Percentiles rank a stretch among this genome's conserved stretches.
These are phyloP conservation scores for Equus quagga DNA, from an alignment of 2,113 vertebrate species.

Conservation along the genomic window DNA sequence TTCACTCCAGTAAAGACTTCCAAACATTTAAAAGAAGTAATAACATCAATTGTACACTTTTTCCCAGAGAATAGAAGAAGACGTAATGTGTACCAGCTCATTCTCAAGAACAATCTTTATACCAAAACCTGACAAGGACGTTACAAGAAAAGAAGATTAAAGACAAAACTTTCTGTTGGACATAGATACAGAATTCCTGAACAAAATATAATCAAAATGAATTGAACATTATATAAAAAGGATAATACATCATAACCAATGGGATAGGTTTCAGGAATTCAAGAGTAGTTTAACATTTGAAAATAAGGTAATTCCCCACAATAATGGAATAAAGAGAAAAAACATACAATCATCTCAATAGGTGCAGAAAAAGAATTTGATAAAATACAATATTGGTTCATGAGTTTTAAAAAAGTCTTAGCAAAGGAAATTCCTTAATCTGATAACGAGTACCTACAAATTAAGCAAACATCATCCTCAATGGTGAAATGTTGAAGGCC, in stretches of 20 bases:
- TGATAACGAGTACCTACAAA: not conserved
- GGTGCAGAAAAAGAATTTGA: not conserved
- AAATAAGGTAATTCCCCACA: slow-evolving; percentile 13
- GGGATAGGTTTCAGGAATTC: slow-evolving; percentile 31
- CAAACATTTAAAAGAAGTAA: not conserved
- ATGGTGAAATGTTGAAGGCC: slow-evolving; percentile 3
- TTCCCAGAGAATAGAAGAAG: not conserved
- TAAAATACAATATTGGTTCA: slow-evolving; percentile 34
- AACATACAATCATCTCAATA: not conserved
- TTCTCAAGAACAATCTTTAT: not conserved
- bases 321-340: slow-evolving; percentile 25
- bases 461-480: not conserved
- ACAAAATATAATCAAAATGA: slow-evolving; percentile 49
- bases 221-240: slow-evolving; percentile 42
- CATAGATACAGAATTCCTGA: slow-evolving; percentile 29
- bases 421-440: slow-evolving; percentile 29
- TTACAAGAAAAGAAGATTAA: slow-evolving; percentile 39
- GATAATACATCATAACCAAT: not conserved
- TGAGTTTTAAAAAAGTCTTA: slow-evolving; percentile 21
- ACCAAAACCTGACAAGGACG: not conserved
- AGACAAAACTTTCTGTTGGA: not conserved
- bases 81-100: not conserved
- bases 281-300: slow-evolving; percentile 26
- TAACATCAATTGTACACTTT: not conserved
- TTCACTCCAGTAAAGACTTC: not conserved